These are phyloP conservation scores for Coptodon rendalli DNA, from an alignment of 2,113 vertebrate genomes.

Conservation along the genomic window DNA sequence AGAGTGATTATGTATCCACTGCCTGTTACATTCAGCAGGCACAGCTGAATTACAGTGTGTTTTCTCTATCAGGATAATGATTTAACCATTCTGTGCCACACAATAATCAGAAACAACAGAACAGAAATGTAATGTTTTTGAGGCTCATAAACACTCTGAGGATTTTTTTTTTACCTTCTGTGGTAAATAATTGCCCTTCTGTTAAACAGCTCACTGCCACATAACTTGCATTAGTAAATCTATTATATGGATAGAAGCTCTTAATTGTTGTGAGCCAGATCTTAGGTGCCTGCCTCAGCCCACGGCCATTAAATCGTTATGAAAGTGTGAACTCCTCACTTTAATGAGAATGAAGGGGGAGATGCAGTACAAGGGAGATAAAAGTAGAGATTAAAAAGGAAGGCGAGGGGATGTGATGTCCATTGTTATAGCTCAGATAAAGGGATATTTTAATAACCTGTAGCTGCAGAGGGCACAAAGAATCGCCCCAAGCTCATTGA, in stretches of 20 bases:
- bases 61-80: not conserved
- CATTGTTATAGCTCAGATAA: slow-evolving; percentile 24
- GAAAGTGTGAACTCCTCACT: slow-evolving; percentile 23
- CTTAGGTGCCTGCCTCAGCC: not conserved
- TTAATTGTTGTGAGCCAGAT: slow-evolving; percentile 36
- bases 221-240: not conserved
- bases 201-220: not conserved
- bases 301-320: slow-evolving; percentile 42
- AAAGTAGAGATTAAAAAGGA: not conserved
- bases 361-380: not conserved
- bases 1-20: not conserved
- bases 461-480: not conserved
- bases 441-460: slow-evolving; percentile 42
- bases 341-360: slow-evolving; percentile 32
- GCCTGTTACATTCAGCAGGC: not conserved
- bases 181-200: not conserved
- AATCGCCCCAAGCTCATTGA: slow-evolving; percentile 14
- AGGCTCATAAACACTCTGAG: not conserved
- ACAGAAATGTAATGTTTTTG: not conserved
- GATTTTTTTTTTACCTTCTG: not conserved
- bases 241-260: not conserved
- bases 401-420: not conserved
- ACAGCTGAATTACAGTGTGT: not conserved
- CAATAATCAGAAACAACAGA: not conserved
- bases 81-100: not conserved